Evolutionary conservation across 2,113 vertebrate genomes (phyloP).

Genomic region (Forbesichthys papilliferus): DNA sequence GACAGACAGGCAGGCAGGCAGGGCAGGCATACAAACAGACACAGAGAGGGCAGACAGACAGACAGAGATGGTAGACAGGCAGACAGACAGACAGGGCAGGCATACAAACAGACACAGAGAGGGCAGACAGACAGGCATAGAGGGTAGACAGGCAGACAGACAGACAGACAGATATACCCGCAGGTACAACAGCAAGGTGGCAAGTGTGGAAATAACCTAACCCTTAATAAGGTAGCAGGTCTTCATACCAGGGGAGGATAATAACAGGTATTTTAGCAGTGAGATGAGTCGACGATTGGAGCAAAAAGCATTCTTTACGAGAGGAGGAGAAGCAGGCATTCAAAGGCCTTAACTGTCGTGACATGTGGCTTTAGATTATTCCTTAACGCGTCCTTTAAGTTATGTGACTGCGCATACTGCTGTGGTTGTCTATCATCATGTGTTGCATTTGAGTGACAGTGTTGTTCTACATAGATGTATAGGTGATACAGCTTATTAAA

Average conservation of each 20-base stretch:
- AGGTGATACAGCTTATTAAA: not conserved
- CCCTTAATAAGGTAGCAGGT: slow-evolving; percentile 37
- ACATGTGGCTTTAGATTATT: slow-evolving; percentile 61
- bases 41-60: not conserved
- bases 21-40: too few species aligned
- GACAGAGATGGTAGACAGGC: slow-evolving; percentile 8
- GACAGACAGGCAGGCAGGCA: not conserved
- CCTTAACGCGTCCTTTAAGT: slow-evolving; percentile 48
- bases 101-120: too few species aligned
- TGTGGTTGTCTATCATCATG: slow-evolving; percentile 40
- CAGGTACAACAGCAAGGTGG: slow-evolving; percentile 30
- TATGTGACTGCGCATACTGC: slow-evolving; percentile 52
- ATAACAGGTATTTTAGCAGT: slow-evolving; percentile 60
- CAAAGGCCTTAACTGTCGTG: slow-evolving; percentile 51
- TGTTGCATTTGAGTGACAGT: slow-evolving; percentile 39
- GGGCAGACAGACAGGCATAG: not conserved
- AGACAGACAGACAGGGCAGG: not conserved
- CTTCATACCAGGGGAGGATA: slow-evolving; percentile 59
- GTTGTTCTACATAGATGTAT: not conserved
- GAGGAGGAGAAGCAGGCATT: slow-evolving; percentile 21
- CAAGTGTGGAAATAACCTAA: slow-evolving; percentile 47
- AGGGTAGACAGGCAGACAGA: not conserved
- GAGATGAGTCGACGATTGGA: slow-evolving; percentile 49
- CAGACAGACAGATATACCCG: slow-evolving; percentile 14
- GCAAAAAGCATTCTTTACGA: slow-evolving; percentile 39